phyloP scores from a whole-genome alignment of 2,113 vertebrate species.

The Sinocyclocheilus rhinocerous region DNA sequence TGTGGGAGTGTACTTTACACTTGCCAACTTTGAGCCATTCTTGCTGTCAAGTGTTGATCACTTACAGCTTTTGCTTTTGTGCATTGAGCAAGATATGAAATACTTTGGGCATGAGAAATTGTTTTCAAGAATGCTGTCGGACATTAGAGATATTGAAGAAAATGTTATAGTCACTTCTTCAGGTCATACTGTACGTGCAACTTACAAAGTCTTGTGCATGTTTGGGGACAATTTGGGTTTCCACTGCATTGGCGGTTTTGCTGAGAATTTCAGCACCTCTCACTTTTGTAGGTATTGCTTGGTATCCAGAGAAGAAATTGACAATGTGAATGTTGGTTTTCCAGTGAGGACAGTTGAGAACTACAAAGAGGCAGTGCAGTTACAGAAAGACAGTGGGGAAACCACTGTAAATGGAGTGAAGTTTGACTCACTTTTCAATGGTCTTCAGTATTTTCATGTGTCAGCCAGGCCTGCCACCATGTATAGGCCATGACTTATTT shows the following conservation, averaged over 20 bases:
- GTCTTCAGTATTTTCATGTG: background rate
- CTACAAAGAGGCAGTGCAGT: background rate
- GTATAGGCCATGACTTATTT: background rate
- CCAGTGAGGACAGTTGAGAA: background rate
- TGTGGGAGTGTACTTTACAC: too few species aligned
- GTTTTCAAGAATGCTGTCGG: background rate
- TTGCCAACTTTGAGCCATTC: too few species aligned
- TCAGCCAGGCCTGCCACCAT: background rate
- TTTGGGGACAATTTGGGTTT: background rate
- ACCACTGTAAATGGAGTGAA: background rate
- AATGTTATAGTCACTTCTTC: background rate
- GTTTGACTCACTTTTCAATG: background rate
- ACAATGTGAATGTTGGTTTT: background rate
- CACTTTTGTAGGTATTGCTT: background rate
- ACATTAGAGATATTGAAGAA: background rate
- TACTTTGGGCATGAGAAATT: background rate
- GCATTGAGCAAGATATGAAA: background rate
- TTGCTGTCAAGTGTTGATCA: background rate
- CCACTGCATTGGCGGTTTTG: background rate
- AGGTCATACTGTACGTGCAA: background rate
- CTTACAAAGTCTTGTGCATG: background rate
- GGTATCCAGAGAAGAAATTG: background rate
- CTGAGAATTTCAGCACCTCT: background rate
- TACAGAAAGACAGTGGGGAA: background rate
- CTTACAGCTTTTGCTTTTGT: background rate